Evolutionary conservation across 2,888 invertebrate species (phyloP), one percentile per base, ranked within the genome.

Genomic region (Harpalus rufipes): DNA sequence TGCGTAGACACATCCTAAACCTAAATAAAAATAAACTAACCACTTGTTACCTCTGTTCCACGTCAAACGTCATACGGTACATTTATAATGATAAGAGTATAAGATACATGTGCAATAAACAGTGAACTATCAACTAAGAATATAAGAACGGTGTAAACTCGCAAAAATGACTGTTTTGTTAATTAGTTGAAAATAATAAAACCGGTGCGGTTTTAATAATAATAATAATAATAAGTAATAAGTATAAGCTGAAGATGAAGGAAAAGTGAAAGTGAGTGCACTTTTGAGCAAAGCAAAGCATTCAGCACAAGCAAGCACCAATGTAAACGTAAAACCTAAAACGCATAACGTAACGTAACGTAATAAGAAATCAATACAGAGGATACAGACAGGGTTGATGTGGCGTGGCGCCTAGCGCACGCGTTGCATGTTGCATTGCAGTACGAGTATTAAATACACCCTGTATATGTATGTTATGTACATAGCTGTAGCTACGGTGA

Each of bases 1-100:
- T 76, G 78, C 78, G 76, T 84, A 84, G 76, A 84, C 78, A 84
- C 59, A 83, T 83, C 76, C 76, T 76, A 83, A 61, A 61, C 76
- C 61, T 83, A 51, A 32, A 32, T 32, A 32, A 32, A 32, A 32
- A 32, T 32, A 32, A 32, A 76, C 76, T 21, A 76, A 59, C 61
- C 82, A 56, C 41, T 72, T 63, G 68, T 81, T 81, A 81, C 81
- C 81, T 81, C 81, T 65, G 63, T 74, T 44, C 21, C 74, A 74
- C 63, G 44, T 44, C 14, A 76, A 10, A 56, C 7, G 25, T 56
- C 44, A 32, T 25, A 56, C 61, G 61, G 10, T 61, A 61, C 21
- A 61, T 16, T 21, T 78, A 58, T 76, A 18, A 32, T 32, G 32
- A 32, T 32, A 16, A n/a, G n/a, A 14, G 32, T 32, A 32, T 25